These are phyloP conservation scores for Paraplagusia blochii DNA, from an alignment of 2,113 vertebrate genomes.

Conservation along the genomic window DNA sequence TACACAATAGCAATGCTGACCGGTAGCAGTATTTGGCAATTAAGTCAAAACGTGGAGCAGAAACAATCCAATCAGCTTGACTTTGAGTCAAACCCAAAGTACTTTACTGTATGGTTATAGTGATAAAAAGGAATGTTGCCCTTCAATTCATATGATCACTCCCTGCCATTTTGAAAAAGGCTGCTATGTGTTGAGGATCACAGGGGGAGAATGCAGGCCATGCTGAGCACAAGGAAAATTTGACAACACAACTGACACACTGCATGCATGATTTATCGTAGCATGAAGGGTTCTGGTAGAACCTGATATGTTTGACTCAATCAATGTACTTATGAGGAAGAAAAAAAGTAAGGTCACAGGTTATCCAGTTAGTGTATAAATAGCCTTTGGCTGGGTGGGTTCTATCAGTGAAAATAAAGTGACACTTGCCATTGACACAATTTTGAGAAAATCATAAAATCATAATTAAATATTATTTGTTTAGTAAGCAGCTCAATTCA, in stretches of 20 bases:
- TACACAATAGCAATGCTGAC: no score
- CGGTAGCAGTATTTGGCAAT: no score
- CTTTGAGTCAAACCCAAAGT: slow-evolving; percentile 9
- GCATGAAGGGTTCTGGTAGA: slow-evolving; percentile 20
- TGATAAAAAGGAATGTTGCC: slow-evolving; percentile 37
- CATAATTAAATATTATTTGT: not conserved
- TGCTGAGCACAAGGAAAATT: slow-evolving; percentile 33
- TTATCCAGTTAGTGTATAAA: slow-evolving; percentile 54
- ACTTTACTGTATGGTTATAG: slow-evolving; percentile 28
- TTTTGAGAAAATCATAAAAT: not conserved
- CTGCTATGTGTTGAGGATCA: slow-evolving; percentile 34
- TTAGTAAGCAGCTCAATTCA: not conserved
- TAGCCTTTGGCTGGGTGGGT: slow-evolving; percentile 27
- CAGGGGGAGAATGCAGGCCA: slow-evolving; percentile 4
- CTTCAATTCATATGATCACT: slow-evolving; percentile 26
- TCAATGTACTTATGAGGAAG: slow-evolving; percentile 39
- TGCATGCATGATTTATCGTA: slow-evolving; percentile 48
- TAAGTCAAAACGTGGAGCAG: no score
- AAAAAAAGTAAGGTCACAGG: slow-evolving; percentile 50
- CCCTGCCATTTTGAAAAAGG: slow-evolving; percentile 25
- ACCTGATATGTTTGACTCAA: slow-evolving; percentile 43
- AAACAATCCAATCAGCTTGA: slow-evolving; percentile 23
- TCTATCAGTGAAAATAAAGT: slow-evolving; percentile 22
- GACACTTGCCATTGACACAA: slow-evolving; percentile 3
- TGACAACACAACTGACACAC: slow-evolving; percentile 39